Evolutionary conservation across 2,113 vertebrate genomes (phyloP).

Genomic region (Arizona elegans): DNA sequence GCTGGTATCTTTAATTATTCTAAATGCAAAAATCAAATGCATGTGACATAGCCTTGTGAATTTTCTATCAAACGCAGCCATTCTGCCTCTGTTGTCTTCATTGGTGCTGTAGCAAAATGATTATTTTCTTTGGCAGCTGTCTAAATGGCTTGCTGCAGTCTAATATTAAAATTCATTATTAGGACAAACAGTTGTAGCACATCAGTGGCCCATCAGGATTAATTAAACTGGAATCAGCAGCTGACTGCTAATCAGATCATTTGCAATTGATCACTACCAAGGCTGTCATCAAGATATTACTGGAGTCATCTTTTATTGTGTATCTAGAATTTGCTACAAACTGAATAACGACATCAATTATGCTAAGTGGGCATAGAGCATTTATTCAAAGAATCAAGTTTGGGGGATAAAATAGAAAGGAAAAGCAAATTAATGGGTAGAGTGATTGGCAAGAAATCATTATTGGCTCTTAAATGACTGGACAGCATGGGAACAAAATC

Average conservation of each 20-base stretch:
- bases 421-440: not conserved
- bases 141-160: constrained; percentile 86
- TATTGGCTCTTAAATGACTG: not conserved
- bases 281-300: constrained; percentile 70
- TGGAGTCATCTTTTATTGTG: constrained; percentile 46
- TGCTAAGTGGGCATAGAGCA: not conserved
- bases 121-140: constrained; percentile 82
- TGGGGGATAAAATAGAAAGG: constrained; percentile 19
- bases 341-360: constrained; percentile 8
- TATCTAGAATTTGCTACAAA: constrained; percentile 19
- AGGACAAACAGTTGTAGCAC: constrained; percentile 90
- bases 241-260: constrained; percentile 88
- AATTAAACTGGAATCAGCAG: constrained; percentile 95
- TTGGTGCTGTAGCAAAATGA: constrained; percentile 67
- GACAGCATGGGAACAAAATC: not conserved
- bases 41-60: constrained; percentile 72
- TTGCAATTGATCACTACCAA: constrained; percentile 79
- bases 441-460: not conserved
- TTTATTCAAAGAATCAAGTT: not conserved
- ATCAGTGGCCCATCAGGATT: constrained; percentile 98
- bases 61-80: constrained; percentile 69
- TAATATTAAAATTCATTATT: constrained; percentile 96
- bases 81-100: constrained; percentile 68
- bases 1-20: constrained; percentile 67
- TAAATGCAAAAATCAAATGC: constrained; percentile 71